Base-by-base conservation (phyloP, 2,888 invertebrate genomes). In the Myopa tessellatipennis region DNA sequence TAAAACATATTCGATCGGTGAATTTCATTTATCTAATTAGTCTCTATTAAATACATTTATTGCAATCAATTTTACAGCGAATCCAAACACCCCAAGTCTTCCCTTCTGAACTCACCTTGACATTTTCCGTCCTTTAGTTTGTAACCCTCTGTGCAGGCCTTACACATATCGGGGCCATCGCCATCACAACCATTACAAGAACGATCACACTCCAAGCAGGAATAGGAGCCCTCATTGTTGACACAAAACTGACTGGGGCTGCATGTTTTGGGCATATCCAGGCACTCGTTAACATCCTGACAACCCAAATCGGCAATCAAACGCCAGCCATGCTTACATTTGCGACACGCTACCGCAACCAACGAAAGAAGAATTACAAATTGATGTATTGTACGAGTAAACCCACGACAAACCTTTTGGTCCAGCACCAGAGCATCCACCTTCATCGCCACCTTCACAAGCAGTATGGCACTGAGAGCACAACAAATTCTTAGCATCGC, bases 91-190 rank as follows among this genome's bases (percentile, higher is more conserved):
- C n/a, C 7, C 36, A n/a, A 36, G 14, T 34, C 8, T 40, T 68
- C 14, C 52, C 4, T 65, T 61, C 36, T 63, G 10, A 4, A 90
- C 89, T 92, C 91, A 91, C 95, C 93, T 80, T 94, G 90, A 89
- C 97, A 97, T 81, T 95, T 91, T 80, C 94, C 94, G 78, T 95
- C 94, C 81, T 93, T 92, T 80, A 93, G 90, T 12, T 91, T 90
- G 87, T 92, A 96, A 7, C 94, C 95, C 18, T 91, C 90, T 0
- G 94, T 94, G 91, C 98, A 98, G 85, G 92, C 91, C 50, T 91
- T 90, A 89, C 98, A 98, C 93, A 96, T 95, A 87, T 98, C 97
- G 0, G 97, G 96, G 0, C 98, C 98, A 88, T 96, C 96, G 0
- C 96, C 96, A 74, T 92, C 92, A 86, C 98, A 98, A 0, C 94